Conservation (phyloP, 2,888 invertebrate genomes). For the Platyscelio sp. region DNA sequence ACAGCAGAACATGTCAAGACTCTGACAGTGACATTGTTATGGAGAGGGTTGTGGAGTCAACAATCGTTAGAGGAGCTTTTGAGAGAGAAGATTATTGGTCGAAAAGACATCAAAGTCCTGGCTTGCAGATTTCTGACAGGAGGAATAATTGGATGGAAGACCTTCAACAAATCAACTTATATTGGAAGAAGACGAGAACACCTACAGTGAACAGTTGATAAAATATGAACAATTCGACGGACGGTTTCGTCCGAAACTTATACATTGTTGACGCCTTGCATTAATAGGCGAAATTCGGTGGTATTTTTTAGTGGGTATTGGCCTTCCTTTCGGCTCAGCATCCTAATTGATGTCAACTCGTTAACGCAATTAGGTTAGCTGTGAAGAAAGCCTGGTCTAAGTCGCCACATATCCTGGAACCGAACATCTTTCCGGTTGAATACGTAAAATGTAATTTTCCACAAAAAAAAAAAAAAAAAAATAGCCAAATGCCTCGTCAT, state of each 20-base stretch:
- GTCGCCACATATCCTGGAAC: background rate
- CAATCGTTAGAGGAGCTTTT: slow-evolving; percentile 3
- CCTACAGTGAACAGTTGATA: too few species aligned
- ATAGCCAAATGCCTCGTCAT: background rate
- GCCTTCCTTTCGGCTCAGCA: too few species aligned
- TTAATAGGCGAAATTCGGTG: background rate
- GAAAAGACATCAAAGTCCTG: slow-evolving; percentile 52
- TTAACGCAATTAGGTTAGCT: too few species aligned
- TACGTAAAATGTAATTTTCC: background rate
- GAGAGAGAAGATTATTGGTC: background rate
- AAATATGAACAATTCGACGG: too few species aligned
- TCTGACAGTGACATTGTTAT: slow-evolving; percentile 57
- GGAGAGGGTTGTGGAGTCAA: slow-evolving; percentile 65
- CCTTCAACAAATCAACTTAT: slow-evolving; percentile 42
- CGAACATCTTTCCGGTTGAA: background rate
- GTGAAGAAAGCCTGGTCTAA: background rate
- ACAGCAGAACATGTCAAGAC: slow-evolving; percentile 69
- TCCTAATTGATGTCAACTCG: too few species aligned
- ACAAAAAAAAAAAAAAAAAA: background rate
- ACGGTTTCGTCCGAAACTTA: too few species aligned
- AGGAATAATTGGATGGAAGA: slow-evolving; percentile 20
- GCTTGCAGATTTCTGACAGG: slow-evolving; percentile 56
- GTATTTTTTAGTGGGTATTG: background rate
- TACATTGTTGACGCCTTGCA: too few species aligned
- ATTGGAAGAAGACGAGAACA: slow-evolving; percentile 16